phyloP scores from a whole-genome alignment of 1,140 invertebrate genomes.

The Capitella teleta region DNA sequence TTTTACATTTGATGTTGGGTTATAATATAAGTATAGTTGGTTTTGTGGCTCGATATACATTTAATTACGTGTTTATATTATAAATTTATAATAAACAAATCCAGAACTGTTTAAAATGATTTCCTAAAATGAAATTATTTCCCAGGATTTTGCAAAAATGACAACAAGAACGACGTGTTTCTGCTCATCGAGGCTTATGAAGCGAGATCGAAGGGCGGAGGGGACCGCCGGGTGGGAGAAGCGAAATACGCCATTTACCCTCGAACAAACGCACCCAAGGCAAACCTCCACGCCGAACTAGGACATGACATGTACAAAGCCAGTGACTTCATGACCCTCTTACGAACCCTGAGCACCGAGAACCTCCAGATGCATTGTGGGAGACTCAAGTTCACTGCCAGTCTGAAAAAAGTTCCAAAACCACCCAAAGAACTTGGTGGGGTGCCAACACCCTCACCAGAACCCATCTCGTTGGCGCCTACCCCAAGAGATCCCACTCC shows the following conservation, averaged over 20 bases:
- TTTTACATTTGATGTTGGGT: too few species aligned
- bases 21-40: too few species aligned
- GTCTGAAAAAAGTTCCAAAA: not conserved
- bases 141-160: slow-evolving; percentile 35
- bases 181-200: slow-evolving; percentile 31
- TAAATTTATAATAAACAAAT: too few species aligned
- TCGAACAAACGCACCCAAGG: slow-evolving; percentile 28
- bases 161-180: slow-evolving; percentile 33
- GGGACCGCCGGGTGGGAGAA: slow-evolving; percentile 26
- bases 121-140: too few species aligned
- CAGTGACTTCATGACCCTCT: slow-evolving; percentile 20
- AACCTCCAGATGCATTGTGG: slow-evolving; percentile 35
- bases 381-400: slow-evolving; percentile 18
- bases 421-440: too few species aligned
- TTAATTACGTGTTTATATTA: too few species aligned
- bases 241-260: slow-evolving; percentile 37
- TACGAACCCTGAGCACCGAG: slow-evolving; percentile 19
- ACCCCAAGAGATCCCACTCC: too few species aligned
- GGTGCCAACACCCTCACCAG: too few species aligned
- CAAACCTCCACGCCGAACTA: slow-evolving; percentile 26
- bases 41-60: too few species aligned
- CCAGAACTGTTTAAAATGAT: too few species aligned
- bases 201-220: slow-evolving; percentile 15
- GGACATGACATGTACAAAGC: slow-evolving; percentile 26
- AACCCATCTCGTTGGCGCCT: too few species aligned